These are phyloP conservation scores for human (Homo sapiens) DNA, from an alignment of 2,113 vertebrate species.

Conservation along the genomic window GRCh38 chr4:15629001-15629500, in stretches of 20 bases:
- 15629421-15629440: not conserved
- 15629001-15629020: not conserved
- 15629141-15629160: not conserved
- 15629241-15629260: not conserved
- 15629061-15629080: not conserved
- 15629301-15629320: not conserved
- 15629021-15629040: not conserved
- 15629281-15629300: conserved; percentile 6
- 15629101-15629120: not conserved
- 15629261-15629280: not conserved
- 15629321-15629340: not conserved
- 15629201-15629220: not conserved
- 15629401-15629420: not conserved
- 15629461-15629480: not conserved
- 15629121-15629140: not conserved
- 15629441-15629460: not conserved
- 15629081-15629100: not conserved
- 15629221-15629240: not conserved
- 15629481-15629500: not conserved
- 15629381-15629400: not conserved
- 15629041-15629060: not conserved
- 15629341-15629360: not conserved
- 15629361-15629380: not conserved
- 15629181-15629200: not conserved
- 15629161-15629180: not conserved